Evolutionary conservation across 2,888 invertebrate genomes (phyloP).

Genomic region (Spodoptera picta): DNA sequence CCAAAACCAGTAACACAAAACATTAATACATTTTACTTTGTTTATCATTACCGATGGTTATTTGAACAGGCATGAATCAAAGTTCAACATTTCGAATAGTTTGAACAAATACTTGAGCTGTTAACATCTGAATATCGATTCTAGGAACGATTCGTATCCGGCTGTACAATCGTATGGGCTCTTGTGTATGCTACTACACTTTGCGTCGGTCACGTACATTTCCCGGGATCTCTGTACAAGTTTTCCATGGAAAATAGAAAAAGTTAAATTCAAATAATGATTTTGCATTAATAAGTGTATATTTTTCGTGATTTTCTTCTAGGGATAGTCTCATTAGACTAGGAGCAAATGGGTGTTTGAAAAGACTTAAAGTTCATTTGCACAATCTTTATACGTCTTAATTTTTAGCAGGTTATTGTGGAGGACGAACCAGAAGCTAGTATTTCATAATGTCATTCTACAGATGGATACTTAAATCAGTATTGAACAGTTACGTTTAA

Average conservation of each 20-base stretch:
- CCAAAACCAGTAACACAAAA: too few relatives aligned
- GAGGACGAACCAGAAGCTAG: too few relatives aligned
- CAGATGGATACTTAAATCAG: constrained; percentile 4
- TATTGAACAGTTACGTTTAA: constrained; percentile 18
- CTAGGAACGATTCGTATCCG: constrained; percentile 38
- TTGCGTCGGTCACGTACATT: constrained; percentile 31
- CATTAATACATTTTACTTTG: too few relatives aligned
- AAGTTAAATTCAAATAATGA: constrained; percentile 3
- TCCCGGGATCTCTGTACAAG: constrained; percentile 43
- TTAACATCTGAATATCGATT: constrained; percentile 34
- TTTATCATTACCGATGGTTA: neutral
- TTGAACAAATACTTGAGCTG: constrained; percentile 24
- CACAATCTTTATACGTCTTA: too few relatives aligned
- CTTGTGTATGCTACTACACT: constrained; percentile 17
- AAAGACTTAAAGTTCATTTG: too few relatives aligned
- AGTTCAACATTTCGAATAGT: constrained; percentile 13
- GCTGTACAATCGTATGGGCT: constrained; percentile 37
- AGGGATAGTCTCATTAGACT: too few relatives aligned
- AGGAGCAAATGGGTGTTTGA: too few relatives aligned
- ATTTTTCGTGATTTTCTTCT: too few relatives aligned
- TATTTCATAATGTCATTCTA: neutral
- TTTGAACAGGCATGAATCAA: constrained; percentile 6
- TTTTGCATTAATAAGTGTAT: neutral
- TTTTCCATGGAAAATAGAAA: constrained; percentile 29
- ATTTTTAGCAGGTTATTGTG: too few relatives aligned